Evolutionary conservation across 2,888 invertebrate genomes (phyloP).

Genomic region (Heteromurus nitidus): DNA sequence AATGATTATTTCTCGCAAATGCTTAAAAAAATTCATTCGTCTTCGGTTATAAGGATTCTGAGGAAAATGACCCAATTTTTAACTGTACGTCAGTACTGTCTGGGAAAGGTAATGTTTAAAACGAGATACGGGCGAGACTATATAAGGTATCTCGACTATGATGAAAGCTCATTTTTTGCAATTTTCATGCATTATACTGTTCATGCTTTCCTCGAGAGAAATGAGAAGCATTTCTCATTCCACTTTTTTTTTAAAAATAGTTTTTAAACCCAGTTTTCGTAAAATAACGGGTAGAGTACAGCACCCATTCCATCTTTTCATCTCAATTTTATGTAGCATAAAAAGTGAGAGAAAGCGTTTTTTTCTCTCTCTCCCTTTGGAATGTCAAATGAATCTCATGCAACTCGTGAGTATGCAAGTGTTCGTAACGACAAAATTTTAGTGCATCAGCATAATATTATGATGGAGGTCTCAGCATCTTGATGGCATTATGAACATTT

Average conservation of each 20-base stretch:
- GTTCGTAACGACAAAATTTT: constrained; percentile 60
- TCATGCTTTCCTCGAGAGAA: constrained; percentile 15
- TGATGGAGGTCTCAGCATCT: constrained; percentile 51
- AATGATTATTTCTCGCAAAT: too few relatives aligned
- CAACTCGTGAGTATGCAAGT: constrained; percentile 45
- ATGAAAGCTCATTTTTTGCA: not conserved
- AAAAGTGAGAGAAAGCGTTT: constrained; percentile 43
- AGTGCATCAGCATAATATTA: constrained; percentile 62
- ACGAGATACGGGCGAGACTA: too few relatives aligned
- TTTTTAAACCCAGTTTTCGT: constrained; percentile 38
- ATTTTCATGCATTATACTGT: constrained; percentile 3
- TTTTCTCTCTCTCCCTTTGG: constrained; percentile 1
- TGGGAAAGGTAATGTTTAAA: too few relatives aligned
- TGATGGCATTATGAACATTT: constrained; percentile 58
- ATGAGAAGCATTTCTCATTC: constrained; percentile 24
- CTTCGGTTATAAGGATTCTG: too few relatives aligned
- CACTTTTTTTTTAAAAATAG: constrained; percentile 19
- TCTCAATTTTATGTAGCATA: constrained; percentile 57
- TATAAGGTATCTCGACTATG: not conserved
- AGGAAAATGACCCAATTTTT: too few relatives aligned
- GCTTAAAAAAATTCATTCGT: too few relatives aligned
- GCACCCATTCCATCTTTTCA: constrained; percentile 44
- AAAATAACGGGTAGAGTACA: constrained; percentile 1
- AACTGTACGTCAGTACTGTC: too few relatives aligned
- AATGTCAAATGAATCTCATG: constrained; percentile 50